A percentile compares a stretch with the other conserved stretches of the same genome.
Evolutionary conservation across 1,140 invertebrate species (phyloP).

Genomic region (Scaptomyza graminum): DNA sequence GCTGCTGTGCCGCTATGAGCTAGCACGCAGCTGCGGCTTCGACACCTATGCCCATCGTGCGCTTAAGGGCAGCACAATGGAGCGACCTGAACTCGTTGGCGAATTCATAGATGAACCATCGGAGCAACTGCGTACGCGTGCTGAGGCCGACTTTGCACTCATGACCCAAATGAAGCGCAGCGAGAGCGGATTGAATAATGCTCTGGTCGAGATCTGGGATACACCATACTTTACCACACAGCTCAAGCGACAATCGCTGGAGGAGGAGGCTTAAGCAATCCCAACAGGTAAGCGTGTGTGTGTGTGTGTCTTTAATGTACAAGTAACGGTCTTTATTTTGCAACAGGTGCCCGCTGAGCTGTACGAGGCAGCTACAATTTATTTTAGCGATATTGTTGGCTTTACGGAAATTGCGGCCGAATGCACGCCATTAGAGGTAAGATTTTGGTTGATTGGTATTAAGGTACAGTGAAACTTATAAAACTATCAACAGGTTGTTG

Average conservation of each 20-base stretch:
- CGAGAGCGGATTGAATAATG: constrained; percentile 52
- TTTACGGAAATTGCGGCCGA: constrained; percentile 94
- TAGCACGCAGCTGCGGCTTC: constrained; percentile 95
- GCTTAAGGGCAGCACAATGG: constrained; percentile 93
- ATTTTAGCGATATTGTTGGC: constrained; percentile 95
- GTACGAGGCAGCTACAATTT: constrained; percentile 92
- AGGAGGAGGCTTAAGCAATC: constrained; percentile 89
- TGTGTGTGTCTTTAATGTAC: constrained; percentile 2
- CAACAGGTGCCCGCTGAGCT: constrained; percentile 90
- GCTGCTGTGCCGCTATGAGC: constrained; percentile 88
- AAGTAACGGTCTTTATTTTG: background rate
- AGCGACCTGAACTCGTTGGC: constrained; percentile 90
- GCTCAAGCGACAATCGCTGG: constrained; percentile 88
- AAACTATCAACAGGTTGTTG: background rate
- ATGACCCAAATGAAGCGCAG: constrained; percentile 90
- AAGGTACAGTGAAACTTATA: background rate
- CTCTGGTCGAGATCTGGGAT: constrained; percentile 91
- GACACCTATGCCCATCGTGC: constrained; percentile 94
- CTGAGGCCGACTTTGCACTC: constrained; percentile 88
- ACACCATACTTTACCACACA: constrained; percentile 91
- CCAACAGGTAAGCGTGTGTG: constrained; percentile 88
- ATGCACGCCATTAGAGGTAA: constrained; percentile 92
- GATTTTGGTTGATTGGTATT: constrained; percentile 3
- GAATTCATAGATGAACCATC: constrained; percentile 93
- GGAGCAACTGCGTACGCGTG: constrained; percentile 87